Percentiles rank a stretch among this genome's conserved stretches.
These are phyloP conservation scores for Drosophila paramelanica DNA, from an alignment of 2,888 invertebrate genomes.

Conservation along the genomic window DNA sequence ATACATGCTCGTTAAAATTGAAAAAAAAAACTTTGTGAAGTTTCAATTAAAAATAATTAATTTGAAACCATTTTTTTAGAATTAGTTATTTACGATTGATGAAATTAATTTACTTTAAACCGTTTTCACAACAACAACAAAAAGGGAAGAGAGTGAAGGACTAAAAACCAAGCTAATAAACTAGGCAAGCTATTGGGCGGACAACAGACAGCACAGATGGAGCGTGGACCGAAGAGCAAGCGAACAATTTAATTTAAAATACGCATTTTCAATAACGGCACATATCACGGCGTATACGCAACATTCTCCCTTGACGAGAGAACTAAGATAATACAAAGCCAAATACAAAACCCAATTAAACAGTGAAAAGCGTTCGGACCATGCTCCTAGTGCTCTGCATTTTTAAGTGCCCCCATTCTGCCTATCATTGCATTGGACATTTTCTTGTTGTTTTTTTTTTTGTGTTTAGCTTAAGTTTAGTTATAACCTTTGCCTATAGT, in stretches of 20 bases:
- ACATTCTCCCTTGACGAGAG: conserved; percentile 9
- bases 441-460: conserved; percentile 56
- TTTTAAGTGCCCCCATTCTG: conserved; percentile 15
- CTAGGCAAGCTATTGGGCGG: conserved; percentile 31
- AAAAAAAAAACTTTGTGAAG: conserved; percentile 11
- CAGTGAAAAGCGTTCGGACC: not conserved
- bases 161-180: conserved; percentile 65
- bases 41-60: conserved; percentile 23
- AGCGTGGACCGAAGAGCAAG: conserved; percentile 1
- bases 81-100: conserved; percentile 39
- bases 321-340: conserved; percentile 5
- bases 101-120: conserved; percentile 32
- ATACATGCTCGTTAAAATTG: conserved; percentile 28
- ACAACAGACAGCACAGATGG: conserved; percentile 8
- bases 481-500: conserved; percentile 42
- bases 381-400: not conserved
- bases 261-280: conserved; percentile 35
- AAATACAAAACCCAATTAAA: conserved; percentile 1
- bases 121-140: conserved; percentile 45
- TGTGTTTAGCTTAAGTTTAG: conserved; percentile 46
- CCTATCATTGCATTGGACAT: conserved; percentile 34
- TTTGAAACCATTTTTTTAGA: conserved; percentile 59
- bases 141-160: conserved; percentile 82
- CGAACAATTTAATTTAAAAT: conserved; percentile 12
- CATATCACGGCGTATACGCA: conserved; percentile 78